These are phyloP conservation scores for Catocala nupta DNA, from an alignment of 2,888 invertebrate species.

Conservation along the genomic window DNA sequence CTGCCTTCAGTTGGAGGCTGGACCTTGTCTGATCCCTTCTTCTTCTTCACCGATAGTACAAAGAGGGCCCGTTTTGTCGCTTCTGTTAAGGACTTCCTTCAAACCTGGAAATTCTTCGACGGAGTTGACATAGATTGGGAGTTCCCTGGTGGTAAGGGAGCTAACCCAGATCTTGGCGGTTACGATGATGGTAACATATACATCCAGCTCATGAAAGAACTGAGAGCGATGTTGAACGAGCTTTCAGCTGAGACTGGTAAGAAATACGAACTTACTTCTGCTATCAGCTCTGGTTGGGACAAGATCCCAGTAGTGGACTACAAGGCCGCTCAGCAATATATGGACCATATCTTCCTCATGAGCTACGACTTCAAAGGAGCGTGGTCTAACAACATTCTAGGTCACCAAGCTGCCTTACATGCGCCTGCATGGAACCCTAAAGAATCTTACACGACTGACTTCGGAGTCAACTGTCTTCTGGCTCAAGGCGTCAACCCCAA, in stretches of 20 bases:
- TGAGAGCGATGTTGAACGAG: conserved; percentile 79
- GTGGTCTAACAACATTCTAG: conserved; percentile 82
- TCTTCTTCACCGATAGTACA: conserved; percentile 77
- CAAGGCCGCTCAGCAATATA: conserved; percentile 79
- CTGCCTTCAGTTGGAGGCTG: conserved; percentile 82
- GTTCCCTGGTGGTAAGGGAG: conserved; percentile 84
- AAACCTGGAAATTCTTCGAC: conserved; percentile 85
- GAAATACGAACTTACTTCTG: conserved; percentile 82
- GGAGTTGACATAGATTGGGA: conserved; percentile 85
- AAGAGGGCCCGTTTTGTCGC: conserved; percentile 79
- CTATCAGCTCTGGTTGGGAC: conserved; percentile 85
- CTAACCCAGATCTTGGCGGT: conserved; percentile 79
- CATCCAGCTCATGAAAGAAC: conserved; percentile 77
- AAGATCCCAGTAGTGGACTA: conserved; percentile 84
- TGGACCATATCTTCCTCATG: conserved; percentile 85
- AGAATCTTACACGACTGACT: conserved; percentile 83
- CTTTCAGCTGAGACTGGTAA: conserved; percentile 76
- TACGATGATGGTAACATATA: conserved; percentile 79
- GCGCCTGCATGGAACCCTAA: conserved; percentile 80
- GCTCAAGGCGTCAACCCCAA: conserved; percentile 82
- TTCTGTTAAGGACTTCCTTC: conserved; percentile 81
- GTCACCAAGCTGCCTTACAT: conserved; percentile 78
- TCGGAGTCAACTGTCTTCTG: conserved; percentile 77
- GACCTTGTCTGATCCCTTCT: conserved; percentile 84
- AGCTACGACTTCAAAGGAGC: conserved; percentile 84